phyloP scores from a whole-genome alignment of 2,888 invertebrate genomes.

The Catocala nupta region DNA sequence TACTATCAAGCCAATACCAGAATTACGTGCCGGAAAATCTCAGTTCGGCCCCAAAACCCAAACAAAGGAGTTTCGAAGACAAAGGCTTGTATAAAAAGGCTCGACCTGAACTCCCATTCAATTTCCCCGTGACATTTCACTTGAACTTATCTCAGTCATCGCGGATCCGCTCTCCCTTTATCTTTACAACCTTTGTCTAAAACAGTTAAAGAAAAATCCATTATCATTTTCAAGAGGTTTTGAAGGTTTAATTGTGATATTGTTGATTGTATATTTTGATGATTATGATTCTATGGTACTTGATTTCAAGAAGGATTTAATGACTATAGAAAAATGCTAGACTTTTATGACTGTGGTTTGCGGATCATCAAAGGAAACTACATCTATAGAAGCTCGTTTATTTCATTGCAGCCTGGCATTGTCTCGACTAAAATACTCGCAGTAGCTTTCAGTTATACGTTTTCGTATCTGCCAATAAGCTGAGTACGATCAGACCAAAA shows the following conservation, averaged over 20 bases:
- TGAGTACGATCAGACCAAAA: too few species aligned
- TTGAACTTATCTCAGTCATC: constrained; percentile 45
- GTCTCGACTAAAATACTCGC: too few species aligned
- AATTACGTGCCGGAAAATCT: constrained; percentile 33
- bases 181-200: constrained; percentile 41
- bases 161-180: constrained; percentile 29
- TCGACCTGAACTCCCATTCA: constrained; percentile 55
- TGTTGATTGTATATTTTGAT: not conserved
- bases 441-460: too few species aligned
- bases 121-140: constrained; percentile 51
- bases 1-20: constrained; percentile 16
- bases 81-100: constrained; percentile 44
- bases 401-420: too few species aligned
- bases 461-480: too few species aligned
- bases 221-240: constrained; percentile 26
- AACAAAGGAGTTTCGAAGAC: constrained; percentile 44
- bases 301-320: too few species aligned
- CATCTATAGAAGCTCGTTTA: too few species aligned
- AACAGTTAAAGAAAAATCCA: constrained; percentile 33
- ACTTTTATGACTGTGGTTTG: too few species aligned
- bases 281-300: too few species aligned
- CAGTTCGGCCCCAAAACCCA: constrained; percentile 21
- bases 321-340: too few species aligned
- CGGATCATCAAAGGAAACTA: too few species aligned
- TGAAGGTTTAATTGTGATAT: constrained; percentile 9